Evolutionary conservation across 2,888 invertebrate species (phyloP), one percentile per base, ranked within the genome.

Genomic region (Pseudoips prasinana): DNA sequence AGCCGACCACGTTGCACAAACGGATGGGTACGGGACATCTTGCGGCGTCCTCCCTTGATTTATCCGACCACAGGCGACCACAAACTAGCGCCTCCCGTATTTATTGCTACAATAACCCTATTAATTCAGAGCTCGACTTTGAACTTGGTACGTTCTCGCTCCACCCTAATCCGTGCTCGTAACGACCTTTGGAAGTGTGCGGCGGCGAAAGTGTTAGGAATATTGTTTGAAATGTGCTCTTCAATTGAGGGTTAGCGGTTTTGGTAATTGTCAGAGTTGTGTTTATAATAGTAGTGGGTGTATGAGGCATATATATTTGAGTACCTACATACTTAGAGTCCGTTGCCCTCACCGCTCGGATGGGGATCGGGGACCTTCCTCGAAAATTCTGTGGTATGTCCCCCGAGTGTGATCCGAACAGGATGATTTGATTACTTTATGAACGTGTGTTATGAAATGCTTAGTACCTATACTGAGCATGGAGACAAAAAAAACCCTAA

Each of bases 91-190:
- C 73, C 74, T 73, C 31, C 66, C 68, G 78, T 87, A 87, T 88
- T 87, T 88, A 88, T 87, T 81, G 82, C 86, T 72, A 72, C 82
- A 79, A 85, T 83, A 88, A 84, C 84, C 84, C 85, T 77, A 88
- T 86, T 87, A 87, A 87, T 86, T 84, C 78, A 65, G 62, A 61
- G 63, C 64, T 67, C 68, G 76, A 78, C 76, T 84, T 79, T 74
- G 78, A 76, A 78, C 73, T 74, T 64, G 62, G 58, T 58, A 52
- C 56, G 56, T 46, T 17, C 25, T 27, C 27, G 27, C 26, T 24
- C 22, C 63, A 58, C 59, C 69, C 65, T 65, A 65, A 69, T 65
- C 62, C 60, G 45, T 55, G 59, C 55, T 59, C 46, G 58, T 62
- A 59, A 64, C 58, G 56, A 61, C 58, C 57, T 43, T 51, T 44